Evolutionary conservation across 2,888 invertebrate genomes (phyloP).

Genomic region (Ornithoptera priamus): DNA sequence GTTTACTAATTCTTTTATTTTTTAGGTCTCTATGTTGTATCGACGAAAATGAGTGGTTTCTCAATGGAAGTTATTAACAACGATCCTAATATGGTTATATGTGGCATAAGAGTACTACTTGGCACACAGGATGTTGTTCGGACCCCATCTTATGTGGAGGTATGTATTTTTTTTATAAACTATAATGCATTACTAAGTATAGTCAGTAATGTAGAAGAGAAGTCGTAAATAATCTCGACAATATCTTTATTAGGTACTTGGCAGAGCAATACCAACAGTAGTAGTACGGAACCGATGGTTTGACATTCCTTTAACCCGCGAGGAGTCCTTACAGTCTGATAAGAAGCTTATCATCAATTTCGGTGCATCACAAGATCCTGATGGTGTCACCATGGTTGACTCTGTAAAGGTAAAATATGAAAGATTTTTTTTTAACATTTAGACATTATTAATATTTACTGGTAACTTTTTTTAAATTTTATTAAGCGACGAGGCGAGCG

Average conservation of each 20-base stretch:
- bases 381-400: conserved; percentile 95
- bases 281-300: conserved; percentile 93
- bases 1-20: conserved; percentile 31
- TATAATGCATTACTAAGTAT: not conserved
- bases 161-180: conserved; percentile 38
- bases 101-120: conserved; percentile 91
- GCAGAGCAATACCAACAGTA: conserved; percentile 85
- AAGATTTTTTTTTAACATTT: conserved; percentile 22
- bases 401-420: conserved; percentile 86
- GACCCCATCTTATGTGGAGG: conserved; percentile 88
- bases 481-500: too few species aligned
- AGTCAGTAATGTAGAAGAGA: not conserved
- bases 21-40: conserved; percentile 93
- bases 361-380: conserved; percentile 91
- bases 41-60: conserved; percentile 94
- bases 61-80: conserved; percentile 92
- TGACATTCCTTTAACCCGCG: conserved; percentile 95
- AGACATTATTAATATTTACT: not conserved
- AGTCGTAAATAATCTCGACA: not conserved
- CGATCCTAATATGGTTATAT: conserved; percentile 93
- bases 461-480: too few species aligned
- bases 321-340: conserved; percentile 95
- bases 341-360: conserved; percentile 92
- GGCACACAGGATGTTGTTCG: conserved; percentile 91
- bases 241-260: conserved; percentile 78